Conservation (phyloP, 2,888 invertebrate species). For the Osmoderma eremita region DNA sequence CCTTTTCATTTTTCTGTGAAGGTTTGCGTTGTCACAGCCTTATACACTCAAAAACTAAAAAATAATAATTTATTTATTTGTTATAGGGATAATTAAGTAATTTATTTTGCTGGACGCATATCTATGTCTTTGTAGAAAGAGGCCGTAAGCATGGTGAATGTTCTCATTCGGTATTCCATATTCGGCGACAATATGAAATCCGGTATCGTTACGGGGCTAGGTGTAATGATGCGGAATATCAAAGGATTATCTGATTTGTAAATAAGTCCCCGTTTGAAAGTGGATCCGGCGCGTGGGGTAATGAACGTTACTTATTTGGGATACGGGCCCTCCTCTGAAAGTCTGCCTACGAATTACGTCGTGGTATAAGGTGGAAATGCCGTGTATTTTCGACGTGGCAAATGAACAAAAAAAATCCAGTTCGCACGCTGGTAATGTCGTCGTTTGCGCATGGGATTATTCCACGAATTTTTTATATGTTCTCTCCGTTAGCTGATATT, state of each 20-base stretch:
- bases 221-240: conserved; percentile 44
- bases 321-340: conserved; percentile 3
- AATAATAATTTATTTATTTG: too few species aligned
- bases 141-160: too few species aligned
- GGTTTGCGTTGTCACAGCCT: too few species aligned
- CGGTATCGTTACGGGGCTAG: conserved; percentile 20
- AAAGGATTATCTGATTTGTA: conserved; percentile 47
- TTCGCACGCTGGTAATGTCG: background rate
- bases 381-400: conserved; percentile 15
- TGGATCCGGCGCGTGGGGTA: conserved; percentile 40
- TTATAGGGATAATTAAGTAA: too few species aligned
- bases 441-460: background rate
- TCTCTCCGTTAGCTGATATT: background rate
- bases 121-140: too few species aligned
- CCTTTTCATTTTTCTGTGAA: too few species aligned
- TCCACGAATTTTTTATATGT: background rate
- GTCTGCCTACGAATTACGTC: conserved; percentile 14
- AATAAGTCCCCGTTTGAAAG: conserved; percentile 41
- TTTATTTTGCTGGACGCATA: too few species aligned
- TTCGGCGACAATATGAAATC: conserved; percentile 19
- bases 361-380: background rate
- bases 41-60: too few species aligned
- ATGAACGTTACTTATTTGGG: conserved; percentile 38
- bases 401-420: conserved; percentile 1
- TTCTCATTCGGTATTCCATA: conserved; percentile 4